Conservation (phyloP, 2,888 invertebrate species). For the Stenoptilia bipunctidactyla region DNA sequence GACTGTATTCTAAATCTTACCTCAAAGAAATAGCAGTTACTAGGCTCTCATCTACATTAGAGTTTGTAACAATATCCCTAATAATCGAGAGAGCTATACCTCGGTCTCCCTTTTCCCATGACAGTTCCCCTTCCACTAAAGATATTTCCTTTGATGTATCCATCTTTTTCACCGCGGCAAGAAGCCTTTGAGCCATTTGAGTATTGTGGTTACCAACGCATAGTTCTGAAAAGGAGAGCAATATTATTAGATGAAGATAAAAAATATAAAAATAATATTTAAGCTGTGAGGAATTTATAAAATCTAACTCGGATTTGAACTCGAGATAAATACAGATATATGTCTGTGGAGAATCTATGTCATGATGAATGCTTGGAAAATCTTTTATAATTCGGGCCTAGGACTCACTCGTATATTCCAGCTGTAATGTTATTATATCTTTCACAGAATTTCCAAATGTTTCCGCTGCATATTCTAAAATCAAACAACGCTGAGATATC, state of each 20-base stretch:
- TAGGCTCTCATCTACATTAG: slow-evolving; percentile 24
- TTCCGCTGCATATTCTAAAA: slow-evolving; percentile 70
- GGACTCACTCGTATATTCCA: slow-evolving; percentile 58
- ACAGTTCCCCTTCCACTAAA: slow-evolving; percentile 50
- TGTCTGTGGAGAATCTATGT: too few species aligned
- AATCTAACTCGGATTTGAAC: too few species aligned
- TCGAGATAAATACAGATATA: too few species aligned
- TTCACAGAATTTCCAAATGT: slow-evolving; percentile 29
- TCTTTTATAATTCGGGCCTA: too few species aligned
- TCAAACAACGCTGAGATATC: slow-evolving; percentile 76
- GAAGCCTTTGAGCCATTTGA: slow-evolving; percentile 65
- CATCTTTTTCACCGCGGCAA: slow-evolving; percentile 50
- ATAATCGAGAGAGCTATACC: slow-evolving; percentile 57
- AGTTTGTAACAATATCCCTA: slow-evolving; percentile 36
- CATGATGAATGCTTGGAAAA: too few species aligned
- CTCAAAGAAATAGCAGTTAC: slow-evolving; percentile 46
- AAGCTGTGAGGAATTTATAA: too few species aligned
- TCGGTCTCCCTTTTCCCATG: slow-evolving; percentile 58
- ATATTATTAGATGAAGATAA: too few species aligned
- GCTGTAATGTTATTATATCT: slow-evolving; percentile 50
- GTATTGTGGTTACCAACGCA: slow-evolving; percentile 63
- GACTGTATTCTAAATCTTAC: too few species aligned
- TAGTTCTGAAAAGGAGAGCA: slow-evolving; percentile 58
- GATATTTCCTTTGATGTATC: slow-evolving; percentile 36
- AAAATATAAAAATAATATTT: too few species aligned